A percentile compares a stretch with the other conserved stretches of the same genome.
These are phyloP conservation scores for Antigone vipio DNA, from an alignment of 2,113 vertebrate species.

Conservation along the genomic window DNA sequence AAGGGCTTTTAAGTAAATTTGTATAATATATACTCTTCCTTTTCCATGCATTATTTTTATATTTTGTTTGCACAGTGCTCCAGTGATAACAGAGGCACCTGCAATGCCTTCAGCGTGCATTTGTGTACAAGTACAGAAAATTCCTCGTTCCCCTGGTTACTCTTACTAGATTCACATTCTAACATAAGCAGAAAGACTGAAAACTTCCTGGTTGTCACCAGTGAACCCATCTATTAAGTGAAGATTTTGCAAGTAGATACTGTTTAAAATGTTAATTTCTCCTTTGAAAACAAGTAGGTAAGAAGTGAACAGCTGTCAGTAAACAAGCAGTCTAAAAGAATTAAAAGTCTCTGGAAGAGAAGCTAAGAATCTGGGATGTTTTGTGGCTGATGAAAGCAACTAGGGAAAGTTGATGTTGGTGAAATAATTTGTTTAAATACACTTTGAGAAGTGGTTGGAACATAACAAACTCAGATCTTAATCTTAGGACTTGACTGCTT, in stretches of 20 bases:
- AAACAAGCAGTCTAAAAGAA: neutral
- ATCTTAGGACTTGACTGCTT: neutral
- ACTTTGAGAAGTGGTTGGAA: neutral
- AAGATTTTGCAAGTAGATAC: neutral
- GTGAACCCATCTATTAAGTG: neutral
- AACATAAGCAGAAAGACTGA: neutral
- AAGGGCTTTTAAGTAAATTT: neutral
- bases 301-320: neutral
- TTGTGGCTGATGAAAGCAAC: neutral
- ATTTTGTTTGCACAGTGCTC: neutral
- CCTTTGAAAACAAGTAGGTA: neutral
- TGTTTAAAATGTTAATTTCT: constrained; percentile 2
- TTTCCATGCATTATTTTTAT: neutral
- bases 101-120: neutral
- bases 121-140: neutral
- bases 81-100: neutral
- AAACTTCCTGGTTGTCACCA: neutral
- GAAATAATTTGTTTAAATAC: neutral
- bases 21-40: neutral
- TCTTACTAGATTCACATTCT: neutral
- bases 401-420: neutral
- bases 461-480: neutral
- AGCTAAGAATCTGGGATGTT: neutral
- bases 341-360: neutral
- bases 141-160: neutral